Conservation (phyloP, 1,140 invertebrate genomes). For the Augochlora pura region DNA sequence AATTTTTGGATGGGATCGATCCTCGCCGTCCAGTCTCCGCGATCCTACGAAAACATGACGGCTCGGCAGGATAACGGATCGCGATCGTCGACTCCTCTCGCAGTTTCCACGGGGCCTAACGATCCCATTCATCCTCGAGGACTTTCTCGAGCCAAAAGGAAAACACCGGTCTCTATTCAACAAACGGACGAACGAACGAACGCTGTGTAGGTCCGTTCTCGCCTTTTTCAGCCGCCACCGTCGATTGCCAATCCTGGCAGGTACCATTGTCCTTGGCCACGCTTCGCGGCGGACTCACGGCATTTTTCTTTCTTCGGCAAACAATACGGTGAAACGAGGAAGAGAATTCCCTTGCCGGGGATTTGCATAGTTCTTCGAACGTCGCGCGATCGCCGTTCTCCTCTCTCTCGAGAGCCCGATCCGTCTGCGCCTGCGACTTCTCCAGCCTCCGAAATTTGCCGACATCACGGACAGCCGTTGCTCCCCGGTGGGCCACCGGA, state of each 20-base stretch:
- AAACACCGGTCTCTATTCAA: slow-evolving; percentile 68
- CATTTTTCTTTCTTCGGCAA: slow-evolving; percentile 62
- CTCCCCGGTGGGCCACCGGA: too few relatives aligned
- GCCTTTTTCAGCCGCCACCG: slow-evolving; percentile 35
- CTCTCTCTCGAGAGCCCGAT: too few relatives aligned
- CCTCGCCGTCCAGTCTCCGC: too few relatives aligned
- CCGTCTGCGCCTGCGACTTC: too few relatives aligned
- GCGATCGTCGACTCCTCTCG: slow-evolving; percentile 60
- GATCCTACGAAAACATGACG: too few relatives aligned
- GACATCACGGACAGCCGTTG: too few relatives aligned
- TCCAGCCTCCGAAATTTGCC: too few relatives aligned
- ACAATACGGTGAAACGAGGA: slow-evolving; percentile 68
- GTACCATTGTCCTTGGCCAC: slow-evolving; percentile 71
- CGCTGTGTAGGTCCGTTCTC: slow-evolving; percentile 18
- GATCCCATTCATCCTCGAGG: slow-evolving; percentile 67
- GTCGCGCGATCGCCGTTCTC: not conserved
- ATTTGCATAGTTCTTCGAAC: slow-evolving; percentile 67
- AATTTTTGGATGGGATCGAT: too few relatives aligned
- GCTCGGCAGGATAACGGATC: slow-evolving; percentile 55
- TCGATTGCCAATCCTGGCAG: slow-evolving; percentile 58
- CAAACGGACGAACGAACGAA: slow-evolving; percentile 16
- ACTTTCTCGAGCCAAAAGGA: slow-evolving; percentile 61
- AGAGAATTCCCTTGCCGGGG: slow-evolving; percentile 20
- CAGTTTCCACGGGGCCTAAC: slow-evolving; percentile 66
- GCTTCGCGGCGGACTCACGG: slow-evolving; percentile 52